Percentiles rank a stretch among this genome's conserved stretches.
Evolutionary conservation across 35 echinoderm and acorn worm genomes (phyloP).

Genomic region (Ptychodera flava): DNA sequence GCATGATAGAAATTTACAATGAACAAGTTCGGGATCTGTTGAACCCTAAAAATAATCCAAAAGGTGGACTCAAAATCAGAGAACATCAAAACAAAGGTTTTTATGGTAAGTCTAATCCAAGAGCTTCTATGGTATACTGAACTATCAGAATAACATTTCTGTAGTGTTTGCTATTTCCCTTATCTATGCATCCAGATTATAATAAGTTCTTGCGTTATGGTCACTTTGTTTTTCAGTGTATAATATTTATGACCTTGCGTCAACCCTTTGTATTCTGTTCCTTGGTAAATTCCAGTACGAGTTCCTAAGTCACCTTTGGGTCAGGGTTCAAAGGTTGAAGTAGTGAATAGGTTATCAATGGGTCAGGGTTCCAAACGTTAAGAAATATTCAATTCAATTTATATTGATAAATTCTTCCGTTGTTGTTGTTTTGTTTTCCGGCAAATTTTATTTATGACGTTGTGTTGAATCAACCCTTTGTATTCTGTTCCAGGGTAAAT

Average conservation of each 20-base stretch:
- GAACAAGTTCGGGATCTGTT: conserved; percentile 94
- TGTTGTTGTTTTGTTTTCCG: too few relatives aligned
- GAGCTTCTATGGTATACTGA: neutral
- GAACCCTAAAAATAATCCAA: conserved; percentile 58
- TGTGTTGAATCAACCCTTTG: too few relatives aligned
- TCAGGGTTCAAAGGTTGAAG: too few relatives aligned
- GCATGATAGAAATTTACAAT: conserved; percentile 99
- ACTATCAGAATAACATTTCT: neutral
- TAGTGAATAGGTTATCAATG: too few relatives aligned
- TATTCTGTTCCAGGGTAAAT: too few relatives aligned
- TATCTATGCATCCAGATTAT: too few relatives aligned
- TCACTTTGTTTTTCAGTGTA: neutral
- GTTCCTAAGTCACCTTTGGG: too few relatives aligned
- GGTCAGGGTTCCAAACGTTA: too few relatives aligned
- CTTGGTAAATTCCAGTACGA: neutral
- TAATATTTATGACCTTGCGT: neutral
- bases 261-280: neutral
- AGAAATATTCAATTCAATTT: too few relatives aligned
- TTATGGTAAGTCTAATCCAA: conserved; percentile 86
- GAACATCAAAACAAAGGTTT: conserved; percentile 86
- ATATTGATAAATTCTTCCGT: too few relatives aligned
- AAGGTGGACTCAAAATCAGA: conserved; percentile 90
- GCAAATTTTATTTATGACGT: too few relatives aligned
- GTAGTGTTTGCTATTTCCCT: neutral
- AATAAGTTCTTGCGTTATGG: too few relatives aligned